Evolutionary conservation across 2,113 vertebrate genomes (phyloP).

Genomic region (Mirza zaza): DNA sequence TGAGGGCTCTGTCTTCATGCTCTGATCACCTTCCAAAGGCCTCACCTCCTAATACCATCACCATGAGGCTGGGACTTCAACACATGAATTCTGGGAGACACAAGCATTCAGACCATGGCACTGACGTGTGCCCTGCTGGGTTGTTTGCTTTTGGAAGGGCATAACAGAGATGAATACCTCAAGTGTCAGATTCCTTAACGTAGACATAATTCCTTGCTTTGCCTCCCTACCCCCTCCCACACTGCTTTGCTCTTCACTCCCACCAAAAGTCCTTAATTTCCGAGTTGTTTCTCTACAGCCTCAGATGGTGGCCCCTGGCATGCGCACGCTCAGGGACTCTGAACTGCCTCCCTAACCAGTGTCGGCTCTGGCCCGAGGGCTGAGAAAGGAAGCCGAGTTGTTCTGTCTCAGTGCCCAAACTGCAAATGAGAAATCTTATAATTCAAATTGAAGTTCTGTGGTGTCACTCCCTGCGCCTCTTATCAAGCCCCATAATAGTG

Average conservation of each 20-base stretch:
- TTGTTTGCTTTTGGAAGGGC: not conserved
- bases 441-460: slow-evolving; percentile 68
- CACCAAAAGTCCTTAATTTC: slow-evolving; percentile 61
- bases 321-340: not conserved
- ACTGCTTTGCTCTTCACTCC: not conserved
- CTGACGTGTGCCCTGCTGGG: not conserved
- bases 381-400: slow-evolving; percentile 51
- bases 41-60: not conserved
- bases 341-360: slow-evolving; percentile 28
- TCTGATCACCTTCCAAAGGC: not conserved
- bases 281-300: slow-evolving; percentile 50
- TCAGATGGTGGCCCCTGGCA: not conserved
- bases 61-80: not conserved
- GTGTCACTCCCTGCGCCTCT: slow-evolving; percentile 55
- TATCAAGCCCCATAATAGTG: slow-evolving; percentile 64
- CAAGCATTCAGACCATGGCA: not conserved
- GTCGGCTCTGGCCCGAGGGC: slow-evolving; percentile 61
- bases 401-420: slow-evolving; percentile 69
- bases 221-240: not conserved
- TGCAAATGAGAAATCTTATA: slow-evolving; percentile 76
- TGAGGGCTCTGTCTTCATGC: not conserved
- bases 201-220: not conserved
- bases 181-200: not conserved
- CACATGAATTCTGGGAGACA: not conserved
- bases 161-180: not conserved